Evolutionary conservation across 2,888 invertebrate species (phyloP).

Genomic region (Mythimna albipuncta): DNA sequence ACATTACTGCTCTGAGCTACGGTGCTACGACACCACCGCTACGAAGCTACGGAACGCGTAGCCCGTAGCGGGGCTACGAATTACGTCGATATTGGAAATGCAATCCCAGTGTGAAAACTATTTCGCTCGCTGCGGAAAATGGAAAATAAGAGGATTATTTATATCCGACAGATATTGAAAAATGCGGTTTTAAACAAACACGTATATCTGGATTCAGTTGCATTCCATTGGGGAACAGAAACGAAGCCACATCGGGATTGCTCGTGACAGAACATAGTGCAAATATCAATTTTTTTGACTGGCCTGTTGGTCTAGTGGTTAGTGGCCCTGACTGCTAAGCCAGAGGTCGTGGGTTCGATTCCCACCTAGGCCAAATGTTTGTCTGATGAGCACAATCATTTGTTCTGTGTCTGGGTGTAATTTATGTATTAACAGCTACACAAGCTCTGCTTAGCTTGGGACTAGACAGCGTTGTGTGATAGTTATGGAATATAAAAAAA

Average conservation of each 20-base stretch:
- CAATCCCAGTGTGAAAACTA: constrained; percentile 59
- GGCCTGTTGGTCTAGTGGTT: too few species aligned
- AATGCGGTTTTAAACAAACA: constrained; percentile 37
- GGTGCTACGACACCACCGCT: constrained; percentile 33
- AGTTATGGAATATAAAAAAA: too few species aligned
- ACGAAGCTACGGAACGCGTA: constrained; percentile 28
- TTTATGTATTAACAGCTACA: too few species aligned
- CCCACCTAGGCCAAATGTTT: too few species aligned
- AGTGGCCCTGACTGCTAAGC: too few species aligned
- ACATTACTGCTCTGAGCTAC: constrained; percentile 35
- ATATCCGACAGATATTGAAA: constrained; percentile 51
- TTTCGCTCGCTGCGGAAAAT: constrained; percentile 46
- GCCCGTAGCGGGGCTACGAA: constrained; percentile 53
- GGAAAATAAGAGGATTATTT: constrained; percentile 56
- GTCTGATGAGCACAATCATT: too few species aligned
- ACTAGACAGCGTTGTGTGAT: too few species aligned
- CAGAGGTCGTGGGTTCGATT: too few species aligned
- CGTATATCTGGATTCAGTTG: constrained; percentile 21
- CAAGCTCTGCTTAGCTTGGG: too few species aligned
- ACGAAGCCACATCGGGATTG: background rate
- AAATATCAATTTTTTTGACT: constrained; percentile 10
- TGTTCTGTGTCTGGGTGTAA: too few species aligned
- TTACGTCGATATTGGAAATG: constrained; percentile 53
- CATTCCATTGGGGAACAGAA: constrained; percentile 27
- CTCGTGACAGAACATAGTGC: background rate